A percentile compares a stretch with the other conserved stretches of the same genome.
Conservation (phyloP, 2,113 vertebrate genomes). For the Myxocyprinus asiaticus region DNA sequence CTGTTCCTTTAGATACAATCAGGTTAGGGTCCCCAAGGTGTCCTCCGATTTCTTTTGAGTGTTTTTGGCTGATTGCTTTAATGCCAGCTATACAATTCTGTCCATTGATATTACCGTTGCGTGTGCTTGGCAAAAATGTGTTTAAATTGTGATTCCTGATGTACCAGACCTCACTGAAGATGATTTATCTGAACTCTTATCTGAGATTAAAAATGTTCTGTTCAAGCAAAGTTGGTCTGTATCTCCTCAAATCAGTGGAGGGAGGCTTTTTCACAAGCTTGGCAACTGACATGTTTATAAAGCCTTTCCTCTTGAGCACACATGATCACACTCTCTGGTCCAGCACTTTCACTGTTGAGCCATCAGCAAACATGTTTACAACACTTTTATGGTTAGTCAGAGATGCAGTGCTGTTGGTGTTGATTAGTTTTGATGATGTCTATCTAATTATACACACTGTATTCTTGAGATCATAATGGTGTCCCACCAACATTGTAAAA, state of each 20-base stretch:
- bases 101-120: slow-evolving; percentile 12
- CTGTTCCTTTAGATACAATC: slow-evolving; percentile 33
- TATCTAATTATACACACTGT: background rate
- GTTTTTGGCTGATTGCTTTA: slow-evolving; percentile 21
- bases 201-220: background rate
- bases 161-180: background rate
- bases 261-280: background rate
- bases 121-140: background rate
- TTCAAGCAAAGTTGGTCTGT: background rate
- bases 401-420: background rate
- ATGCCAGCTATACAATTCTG: slow-evolving; percentile 1
- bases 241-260: background rate
- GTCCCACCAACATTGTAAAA: too few species aligned
- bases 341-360: slow-evolving; percentile 15
- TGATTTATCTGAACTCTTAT: slow-evolving; percentile 9
- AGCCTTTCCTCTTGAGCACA: background rate
- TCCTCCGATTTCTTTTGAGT: slow-evolving; percentile 13
- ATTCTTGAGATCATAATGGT: background rate
- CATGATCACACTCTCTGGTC: slow-evolving; percentile 15
- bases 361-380: slow-evolving; percentile 46
- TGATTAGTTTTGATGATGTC: slow-evolving; percentile 6
- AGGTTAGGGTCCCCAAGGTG: background rate
- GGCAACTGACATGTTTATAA: background rate
- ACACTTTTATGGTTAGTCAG: slow-evolving; percentile 47
- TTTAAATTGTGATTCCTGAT: background rate